These are phyloP conservation scores for Rhagonycha lutea DNA, from an alignment of 2,888 invertebrate species.

Conservation along the genomic window DNA sequence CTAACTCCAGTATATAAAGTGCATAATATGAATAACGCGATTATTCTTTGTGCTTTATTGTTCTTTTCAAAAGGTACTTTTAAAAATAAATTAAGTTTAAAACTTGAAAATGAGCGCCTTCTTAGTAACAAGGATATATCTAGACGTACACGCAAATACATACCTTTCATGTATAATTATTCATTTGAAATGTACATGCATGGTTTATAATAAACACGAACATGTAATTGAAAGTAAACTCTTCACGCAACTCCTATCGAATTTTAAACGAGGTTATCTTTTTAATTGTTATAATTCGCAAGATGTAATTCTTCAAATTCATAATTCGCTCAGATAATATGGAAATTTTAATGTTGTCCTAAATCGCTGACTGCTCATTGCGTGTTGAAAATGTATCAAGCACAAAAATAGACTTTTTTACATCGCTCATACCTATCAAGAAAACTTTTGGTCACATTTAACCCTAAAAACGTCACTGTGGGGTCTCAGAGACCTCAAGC, in stretches of 20 bases:
- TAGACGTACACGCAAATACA: not conserved
- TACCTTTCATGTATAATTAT: not conserved
- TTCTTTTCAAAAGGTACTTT: not conserved
- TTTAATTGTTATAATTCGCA: not conserved
- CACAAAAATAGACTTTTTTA: too few species aligned
- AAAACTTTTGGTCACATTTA: too few species aligned
- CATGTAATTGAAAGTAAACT: not conserved
- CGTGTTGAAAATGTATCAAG: too few species aligned
- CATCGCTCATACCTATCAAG: too few species aligned
- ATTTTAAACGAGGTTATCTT: constrained; percentile 1
- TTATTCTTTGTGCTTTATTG: constrained; percentile 4
- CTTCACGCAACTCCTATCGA: not conserved
- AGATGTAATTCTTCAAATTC: not conserved
- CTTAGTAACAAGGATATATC: not conserved
- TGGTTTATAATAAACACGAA: not conserved
- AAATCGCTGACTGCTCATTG: too few species aligned
- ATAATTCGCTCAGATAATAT: not conserved
- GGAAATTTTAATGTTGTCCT: too few species aligned
- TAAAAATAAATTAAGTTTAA: constrained; percentile 2
- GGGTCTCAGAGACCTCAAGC: too few species aligned
- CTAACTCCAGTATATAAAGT: not conserved
- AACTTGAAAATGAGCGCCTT: not conserved
- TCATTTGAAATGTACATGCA: not conserved
- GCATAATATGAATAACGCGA: not conserved
- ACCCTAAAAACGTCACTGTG: too few species aligned